phyloP scores from a whole-genome alignment of 2,113 vertebrate species.

The Phoxinus phoxinus region DNA sequence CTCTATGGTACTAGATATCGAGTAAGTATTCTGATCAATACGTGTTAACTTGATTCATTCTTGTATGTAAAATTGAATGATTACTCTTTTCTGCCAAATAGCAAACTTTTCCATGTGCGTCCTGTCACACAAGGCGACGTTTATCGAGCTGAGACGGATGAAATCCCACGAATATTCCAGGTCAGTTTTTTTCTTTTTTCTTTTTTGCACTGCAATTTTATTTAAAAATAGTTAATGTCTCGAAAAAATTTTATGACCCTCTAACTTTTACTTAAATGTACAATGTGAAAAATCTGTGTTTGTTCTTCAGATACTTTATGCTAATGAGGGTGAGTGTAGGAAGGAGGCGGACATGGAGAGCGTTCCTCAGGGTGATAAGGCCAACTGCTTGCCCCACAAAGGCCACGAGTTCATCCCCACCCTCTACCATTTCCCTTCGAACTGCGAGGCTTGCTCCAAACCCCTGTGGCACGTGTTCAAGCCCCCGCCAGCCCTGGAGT shows the following conservation, averaged over 20 bases:
- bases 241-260: too few relatives aligned
- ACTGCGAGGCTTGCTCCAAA: conserved; percentile 98
- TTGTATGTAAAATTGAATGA: background rate
- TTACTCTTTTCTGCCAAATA: conserved; percentile 54
- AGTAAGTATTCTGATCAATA: conserved; percentile 79
- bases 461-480: conserved; percentile 98
- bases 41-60: background rate
- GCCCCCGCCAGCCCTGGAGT: conserved; percentile 94
- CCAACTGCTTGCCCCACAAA: conserved; percentile 95
- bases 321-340: conserved; percentile 97
- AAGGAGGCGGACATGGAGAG: conserved; percentile 92
- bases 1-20: conserved; percentile 98
- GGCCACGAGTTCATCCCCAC: conserved; percentile 99
- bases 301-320: conserved; percentile 89
- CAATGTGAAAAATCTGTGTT: background rate
- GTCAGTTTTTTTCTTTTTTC: conserved; percentile 72
- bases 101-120: conserved; percentile 97
- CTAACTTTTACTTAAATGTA: too few relatives aligned
- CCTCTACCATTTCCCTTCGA: conserved; percentile 96
- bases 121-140: conserved; percentile 98
- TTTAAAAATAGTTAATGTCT: too few relatives aligned
- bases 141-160: conserved; percentile 95
- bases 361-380: conserved; percentile 90
- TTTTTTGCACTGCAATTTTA: background rate
- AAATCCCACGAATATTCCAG: conserved; percentile 99